phyloP scores from a whole-genome alignment of 2,888 invertebrate genomes.

The Eutolmus rufibarbis region DNA sequence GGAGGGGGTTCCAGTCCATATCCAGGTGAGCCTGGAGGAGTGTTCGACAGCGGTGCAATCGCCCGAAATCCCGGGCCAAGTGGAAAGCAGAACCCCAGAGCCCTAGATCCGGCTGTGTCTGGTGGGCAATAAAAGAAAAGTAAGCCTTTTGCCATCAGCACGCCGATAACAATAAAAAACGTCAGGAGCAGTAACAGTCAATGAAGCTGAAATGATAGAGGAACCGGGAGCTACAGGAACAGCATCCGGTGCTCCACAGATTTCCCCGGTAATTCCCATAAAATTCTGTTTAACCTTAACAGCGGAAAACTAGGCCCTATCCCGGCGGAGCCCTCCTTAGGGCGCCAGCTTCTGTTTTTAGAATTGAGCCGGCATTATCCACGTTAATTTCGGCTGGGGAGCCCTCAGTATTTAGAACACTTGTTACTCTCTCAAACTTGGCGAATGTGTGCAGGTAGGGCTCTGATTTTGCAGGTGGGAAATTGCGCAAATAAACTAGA shows the following conservation, averaged over 20 bases:
- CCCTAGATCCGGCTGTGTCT: background rate
- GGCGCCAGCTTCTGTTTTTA: background rate
- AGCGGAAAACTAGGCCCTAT: background rate
- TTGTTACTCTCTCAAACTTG: background rate
- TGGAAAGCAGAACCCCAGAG: background rate
- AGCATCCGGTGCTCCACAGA: background rate
- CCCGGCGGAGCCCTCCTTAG: background rate
- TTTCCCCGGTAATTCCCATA: background rate
- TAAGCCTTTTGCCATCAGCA: conserved; percentile 25
- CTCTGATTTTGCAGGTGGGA: background rate
- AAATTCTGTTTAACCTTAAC: background rate
- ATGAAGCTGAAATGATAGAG: conserved; percentile 20
- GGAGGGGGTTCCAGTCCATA: conserved; percentile 5
- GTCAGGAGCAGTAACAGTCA: conserved; percentile 2
- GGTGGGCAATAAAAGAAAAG: conserved; percentile 14
- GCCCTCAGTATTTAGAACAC: background rate
- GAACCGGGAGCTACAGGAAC: background rate
- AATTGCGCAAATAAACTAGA: background rate
- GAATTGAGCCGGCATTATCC: background rate
- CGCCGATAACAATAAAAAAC: conserved; percentile 34
- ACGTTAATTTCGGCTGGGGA: background rate
- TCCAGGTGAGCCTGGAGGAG: background rate
- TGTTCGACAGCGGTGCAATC: conserved; percentile 6
- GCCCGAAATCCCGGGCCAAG: background rate
- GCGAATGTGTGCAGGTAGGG: background rate